Conservation (phyloP, 2,888 invertebrate species). For the Phyllotreta striolata region DNA sequence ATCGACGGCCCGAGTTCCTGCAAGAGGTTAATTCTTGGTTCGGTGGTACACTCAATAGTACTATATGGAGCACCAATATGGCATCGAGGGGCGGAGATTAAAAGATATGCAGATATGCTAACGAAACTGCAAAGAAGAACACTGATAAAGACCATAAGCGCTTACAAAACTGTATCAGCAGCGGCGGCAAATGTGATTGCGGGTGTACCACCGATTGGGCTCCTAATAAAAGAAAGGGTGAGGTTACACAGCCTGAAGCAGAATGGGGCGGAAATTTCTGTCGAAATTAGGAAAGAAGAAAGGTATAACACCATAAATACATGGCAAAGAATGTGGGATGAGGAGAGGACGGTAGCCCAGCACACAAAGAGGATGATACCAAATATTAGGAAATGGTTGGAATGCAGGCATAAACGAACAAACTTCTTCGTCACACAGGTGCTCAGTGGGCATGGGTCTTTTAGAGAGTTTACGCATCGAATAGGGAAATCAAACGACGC, state of each 20-base stretch:
- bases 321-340: not conserved
- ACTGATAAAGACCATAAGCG: not conserved
- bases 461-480: not conserved
- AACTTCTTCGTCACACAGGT: not conserved
- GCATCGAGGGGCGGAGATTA: not conserved
- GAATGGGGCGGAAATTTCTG: no score
- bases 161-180: no score
- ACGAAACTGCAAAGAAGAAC: not conserved
- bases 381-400: not conserved
- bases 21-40: not conserved
- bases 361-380: not conserved
- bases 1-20: not conserved
- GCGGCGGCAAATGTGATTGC: no score
- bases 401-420: not conserved
- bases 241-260: no score
- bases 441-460: not conserved
- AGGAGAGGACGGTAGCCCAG: no score
- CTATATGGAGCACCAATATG: slow-evolving; percentile 5
- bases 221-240: no score
- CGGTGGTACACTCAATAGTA: not conserved
- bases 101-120: not conserved
- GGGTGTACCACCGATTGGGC: no score
- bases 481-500: not conserved
- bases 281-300: no score
- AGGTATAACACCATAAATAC: no score